Conservation (phyloP, 2,113 vertebrate genomes). For the Reinhardtius hippoglossoides region DNA sequence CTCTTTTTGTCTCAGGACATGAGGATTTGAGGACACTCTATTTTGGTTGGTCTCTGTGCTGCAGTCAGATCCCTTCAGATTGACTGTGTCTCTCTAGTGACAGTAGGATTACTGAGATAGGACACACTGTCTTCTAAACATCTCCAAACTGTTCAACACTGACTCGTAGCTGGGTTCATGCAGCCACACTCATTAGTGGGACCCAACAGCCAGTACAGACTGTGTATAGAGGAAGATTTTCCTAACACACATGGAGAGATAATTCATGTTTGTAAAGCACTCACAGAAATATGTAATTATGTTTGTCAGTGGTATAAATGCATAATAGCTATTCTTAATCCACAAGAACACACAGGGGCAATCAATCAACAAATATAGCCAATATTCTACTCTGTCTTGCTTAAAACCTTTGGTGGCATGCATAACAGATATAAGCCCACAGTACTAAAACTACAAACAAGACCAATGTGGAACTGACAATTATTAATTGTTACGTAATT, state of each 20-base stretch:
- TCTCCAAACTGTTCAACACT: background rate
- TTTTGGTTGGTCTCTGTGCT: slow-evolving; percentile 59
- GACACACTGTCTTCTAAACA: background rate
- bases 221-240: background rate
- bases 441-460: too few relatives aligned
- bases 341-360: background rate
- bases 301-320: background rate
- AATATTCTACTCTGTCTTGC: too few relatives aligned
- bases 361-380: too few relatives aligned
- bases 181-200: background rate
- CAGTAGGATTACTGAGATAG: background rate
- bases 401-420: too few relatives aligned
- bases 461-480: too few relatives aligned
- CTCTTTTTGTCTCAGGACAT: slow-evolving; percentile 29
- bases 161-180: background rate
- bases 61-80: slow-evolving; percentile 24
- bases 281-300: background rate
- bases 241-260: background rate
- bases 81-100: slow-evolving; percentile 5
- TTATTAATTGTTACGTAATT: too few relatives aligned
- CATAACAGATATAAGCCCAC: too few relatives aligned
- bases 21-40: slow-evolving; percentile 56
- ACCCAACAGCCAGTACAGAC: background rate
- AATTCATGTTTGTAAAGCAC: background rate
- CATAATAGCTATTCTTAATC: background rate